Base-by-base conservation (phyloP, 2,888 invertebrate species). In the Perizoma flavofasciatum region DNA sequence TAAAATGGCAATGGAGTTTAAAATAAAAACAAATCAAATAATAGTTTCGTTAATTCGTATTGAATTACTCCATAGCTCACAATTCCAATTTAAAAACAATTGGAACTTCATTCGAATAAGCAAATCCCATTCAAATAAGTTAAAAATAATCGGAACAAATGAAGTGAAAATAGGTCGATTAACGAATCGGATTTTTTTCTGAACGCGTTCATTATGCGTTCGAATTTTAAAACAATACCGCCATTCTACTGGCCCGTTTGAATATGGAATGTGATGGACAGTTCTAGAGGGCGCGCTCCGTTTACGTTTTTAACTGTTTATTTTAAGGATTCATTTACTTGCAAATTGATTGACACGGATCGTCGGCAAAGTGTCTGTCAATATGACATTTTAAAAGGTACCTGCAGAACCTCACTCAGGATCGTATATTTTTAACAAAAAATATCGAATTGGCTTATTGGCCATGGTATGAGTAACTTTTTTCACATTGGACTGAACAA, bases 141-240 rank as follows among this genome's bases (percentile, higher is more conserved):
- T 65, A 71, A 67, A 78, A 70, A 66, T 61, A 65, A 83, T 83
- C 78, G 77, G 79, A 84, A 83, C 86, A 85, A 88, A 90, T 89
- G 89, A 88, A 88, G 88, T 87, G 90, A 88, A 62, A 88, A 89
- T 83, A 87, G 78, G 80, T 81, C 88, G 86, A 90, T 89, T 87
- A 88, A 87, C 83, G 86, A 87, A 85, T 86, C 73, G 77, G 80
- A 84, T 77, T 61, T 61, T 56, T 55, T 61, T 57, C 61, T 58
- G 77, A 78, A 78, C 74, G 78, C 78, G 79, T 84, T 86, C 82
- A 87, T 88, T 86, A 85, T 86, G 80, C 79, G 80, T 85, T 83
- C 79, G 82, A 77, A 83, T 81, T 85, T 85, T 88, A 89, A 90
- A 91, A 91, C 91, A 90, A 91, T 89, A 81, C 83, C 67, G 75